Evolutionary conservation across 1,140 invertebrate genomes (phyloP), one percentile per base, ranked within the genome.

Genomic region (Zaprionus davidi): DNA sequence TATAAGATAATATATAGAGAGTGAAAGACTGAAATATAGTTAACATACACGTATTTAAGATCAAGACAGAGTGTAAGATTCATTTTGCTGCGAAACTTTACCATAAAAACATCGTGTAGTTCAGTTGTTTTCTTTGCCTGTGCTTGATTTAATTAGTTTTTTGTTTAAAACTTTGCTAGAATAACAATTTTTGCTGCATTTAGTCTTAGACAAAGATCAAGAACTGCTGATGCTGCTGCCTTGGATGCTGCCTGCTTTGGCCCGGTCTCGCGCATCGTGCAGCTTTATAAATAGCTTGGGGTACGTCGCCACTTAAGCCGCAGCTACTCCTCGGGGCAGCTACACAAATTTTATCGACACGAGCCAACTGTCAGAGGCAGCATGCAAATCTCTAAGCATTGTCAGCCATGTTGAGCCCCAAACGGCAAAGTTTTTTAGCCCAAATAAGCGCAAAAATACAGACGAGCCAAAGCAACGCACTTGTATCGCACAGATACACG

Each of bases 291-390:
- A 87, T 87, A 87, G 83, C 83, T 78, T 64, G 77, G 68, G 65
- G 82, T 79, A 71, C 82, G 72, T 78, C 63, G 83, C 80, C 82
- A 90, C 85, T 90, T 90, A 90, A 90, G 81, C 86, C 85, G 62
- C 71, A 58, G 67, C 76, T 68, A 31, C 31, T 34, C 31, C 41
- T n/a, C 62, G 67, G 60, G 53, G 71, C 75, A 79, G 41, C 82
- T 51, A 68, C 78, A 90, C 78, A 90, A 90, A 83, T 90, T 90
- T 85, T 90, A 90, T 90, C 86, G 85, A 90, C 84, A 88, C 84
- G 84, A 90, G 85, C 84, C 84, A 88, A 88, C 84, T 88, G 84
- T 88, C 84, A 20, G 34, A 46, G 31, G 55, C 65, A 71, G 78
- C 75, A 77, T 62, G 64, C 79, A 81, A 83, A 88, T 88, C 74